Conservation (phyloP, 2,797 vertebrate species). For the Bovichtus variegatus region DNA sequence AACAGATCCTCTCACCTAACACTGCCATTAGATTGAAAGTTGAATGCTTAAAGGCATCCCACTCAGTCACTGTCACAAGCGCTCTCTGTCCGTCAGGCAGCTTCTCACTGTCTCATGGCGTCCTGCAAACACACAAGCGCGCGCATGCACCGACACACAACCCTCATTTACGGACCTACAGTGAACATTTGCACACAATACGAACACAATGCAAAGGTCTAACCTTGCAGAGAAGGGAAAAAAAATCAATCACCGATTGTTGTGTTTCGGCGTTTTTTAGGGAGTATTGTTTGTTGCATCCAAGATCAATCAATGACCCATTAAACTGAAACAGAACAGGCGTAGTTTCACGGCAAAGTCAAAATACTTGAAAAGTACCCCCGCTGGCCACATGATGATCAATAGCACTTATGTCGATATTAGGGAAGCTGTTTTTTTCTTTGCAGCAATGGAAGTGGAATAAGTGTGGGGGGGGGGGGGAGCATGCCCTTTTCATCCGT, state of each 20-base stretch:
- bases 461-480: background rate
- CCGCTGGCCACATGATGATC: constrained; percentile 20
- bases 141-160: constrained; percentile 1
- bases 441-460: background rate
- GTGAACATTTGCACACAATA: background rate
- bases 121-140: background rate
- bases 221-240: constrained; percentile 28
- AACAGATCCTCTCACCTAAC: constrained; percentile 3
- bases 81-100: constrained; percentile 43
- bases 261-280: constrained; percentile 23
- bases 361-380: constrained; percentile 29
- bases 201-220: constrained; percentile 27
- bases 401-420: constrained; percentile 38
- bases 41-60: constrained; percentile 42
- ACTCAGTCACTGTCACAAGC: constrained; percentile 58
- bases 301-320: constrained; percentile 47
- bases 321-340: constrained; percentile 42
- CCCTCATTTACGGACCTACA: constrained; percentile 18
- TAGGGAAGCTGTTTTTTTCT: constrained; percentile 16
- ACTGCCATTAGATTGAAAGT: constrained; percentile 31
- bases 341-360: constrained; percentile 34
- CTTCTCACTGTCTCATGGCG: constrained; percentile 11
- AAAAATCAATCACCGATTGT: constrained; percentile 32
- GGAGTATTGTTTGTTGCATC: constrained; percentile 27
- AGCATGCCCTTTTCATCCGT: constrained; percentile 10